Base-by-base conservation (phyloP, 1,140 invertebrate species). In the Rhyzopertha dominica region DNA sequence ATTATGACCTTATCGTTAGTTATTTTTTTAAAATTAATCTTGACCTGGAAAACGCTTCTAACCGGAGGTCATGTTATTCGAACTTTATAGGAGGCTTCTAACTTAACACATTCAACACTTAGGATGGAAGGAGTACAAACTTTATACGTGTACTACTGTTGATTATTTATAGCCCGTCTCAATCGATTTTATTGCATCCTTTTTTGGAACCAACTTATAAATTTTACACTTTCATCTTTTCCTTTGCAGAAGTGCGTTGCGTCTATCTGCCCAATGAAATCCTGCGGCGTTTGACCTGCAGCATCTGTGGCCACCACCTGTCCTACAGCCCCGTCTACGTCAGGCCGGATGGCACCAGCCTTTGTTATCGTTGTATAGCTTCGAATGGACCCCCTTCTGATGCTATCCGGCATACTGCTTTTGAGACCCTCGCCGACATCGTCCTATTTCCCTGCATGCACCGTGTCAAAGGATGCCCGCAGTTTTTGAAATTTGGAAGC, bases 351-450 rank as follows among this genome's bases (percentile, higher is more conserved):
- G 59, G 62, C 4, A 49, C 49, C 17, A 62, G 53, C 35, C 46
- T 65, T 13, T 66, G 64, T 26, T 60, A 65, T 28, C 50, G 64
- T 32, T 66, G 64, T 38, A 31, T 46, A 10, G 34, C 41, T 10
- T 22, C 46, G 0, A 61, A 60, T 24, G 49, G 54, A 5, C n/a
- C 37, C 14, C 53, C 54, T n/a, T 32, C 37, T 2, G 36, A 55
- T 20, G 46, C 44, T 5, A 22, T 54, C 23, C 43, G 62, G 16
- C 59, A 64, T 30, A n/a, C 36, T 26, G 35, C 51, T 1, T 59
- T 62, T 31, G 60, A 64, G 26, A 49, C 18, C 8, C 38, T 64
- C 8, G 37, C 51, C 2, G 46, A 39, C 8, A 42, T 54, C 10
- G 42, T 62, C 2, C 40, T 61, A 20, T 64, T 64, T 39, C 60